Conservation (phyloP, 1,140 invertebrate genomes). For the Drosophila persimilis region DNA sequence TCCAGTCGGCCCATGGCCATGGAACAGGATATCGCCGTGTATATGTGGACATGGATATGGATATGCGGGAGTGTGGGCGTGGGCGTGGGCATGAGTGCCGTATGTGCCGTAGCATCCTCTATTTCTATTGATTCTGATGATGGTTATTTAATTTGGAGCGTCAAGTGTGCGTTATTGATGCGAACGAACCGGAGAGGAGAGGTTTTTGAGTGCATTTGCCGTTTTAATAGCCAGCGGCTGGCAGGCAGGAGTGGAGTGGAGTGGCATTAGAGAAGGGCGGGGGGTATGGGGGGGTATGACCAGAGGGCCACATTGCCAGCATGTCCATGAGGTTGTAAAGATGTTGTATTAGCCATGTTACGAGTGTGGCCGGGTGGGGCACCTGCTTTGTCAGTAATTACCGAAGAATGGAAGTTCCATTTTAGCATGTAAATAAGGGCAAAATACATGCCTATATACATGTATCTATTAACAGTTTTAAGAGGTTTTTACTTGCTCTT, state of each 20-base stretch:
- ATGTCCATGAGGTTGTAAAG: slow-evolving; percentile 1
- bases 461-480: no score
- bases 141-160: slow-evolving; percentile 81
- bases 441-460: no score
- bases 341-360: no score
- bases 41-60: not conserved
- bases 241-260: not conserved
- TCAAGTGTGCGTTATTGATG: slow-evolving; percentile 81
- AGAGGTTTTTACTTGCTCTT: no score
- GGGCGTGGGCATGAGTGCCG: slow-evolving; percentile 1
- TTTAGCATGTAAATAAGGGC: not conserved
- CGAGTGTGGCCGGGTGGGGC: not conserved
- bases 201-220: slow-evolving; percentile 51
- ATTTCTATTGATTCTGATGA: slow-evolving; percentile 74
- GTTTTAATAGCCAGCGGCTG: slow-evolving; percentile 46
- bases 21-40: no score
- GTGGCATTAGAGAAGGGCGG: no score
- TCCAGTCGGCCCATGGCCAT: not conserved
- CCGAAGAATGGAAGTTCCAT: not conserved
- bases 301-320: not conserved
- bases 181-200: slow-evolving; percentile 15
- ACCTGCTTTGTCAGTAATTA: not conserved
- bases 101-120: slow-evolving; percentile 2
- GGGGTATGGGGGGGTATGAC: no score
- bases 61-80: not conserved